A percentile compares a stretch with the other conserved stretches of the same genome.
Conservation (phyloP, 92 coral and sea anemone species). For the Zoanthus sociatus region DNA sequence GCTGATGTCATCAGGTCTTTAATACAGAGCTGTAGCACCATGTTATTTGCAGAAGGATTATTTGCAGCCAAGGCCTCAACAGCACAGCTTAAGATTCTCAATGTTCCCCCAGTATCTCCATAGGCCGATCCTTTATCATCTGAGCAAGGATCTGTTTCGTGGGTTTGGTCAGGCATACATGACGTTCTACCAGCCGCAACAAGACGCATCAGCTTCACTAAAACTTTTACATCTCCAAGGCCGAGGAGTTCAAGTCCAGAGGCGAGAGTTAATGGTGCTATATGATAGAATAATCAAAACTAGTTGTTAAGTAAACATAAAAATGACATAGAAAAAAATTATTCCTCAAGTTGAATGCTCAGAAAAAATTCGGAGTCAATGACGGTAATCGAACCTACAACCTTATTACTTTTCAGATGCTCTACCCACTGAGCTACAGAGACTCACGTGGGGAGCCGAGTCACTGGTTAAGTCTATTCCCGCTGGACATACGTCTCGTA, state of each 20-base stretch:
- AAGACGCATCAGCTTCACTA: conserved; percentile 84
- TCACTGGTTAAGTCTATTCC: too few relatives aligned
- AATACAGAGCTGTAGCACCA: conserved; percentile 76
- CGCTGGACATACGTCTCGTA: too few relatives aligned
- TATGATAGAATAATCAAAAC: not conserved
- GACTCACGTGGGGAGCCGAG: too few relatives aligned
- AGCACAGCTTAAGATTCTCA: conserved; percentile 76
- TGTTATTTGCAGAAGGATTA: conserved; percentile 75
- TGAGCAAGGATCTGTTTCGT: conserved; percentile 6
- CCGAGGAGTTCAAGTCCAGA: conserved; percentile 70
- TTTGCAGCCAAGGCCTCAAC: conserved; percentile 77
- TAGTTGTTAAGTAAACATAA: too few relatives aligned
- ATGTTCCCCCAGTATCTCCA: conserved; percentile 34
- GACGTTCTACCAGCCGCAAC: conserved; percentile 82
- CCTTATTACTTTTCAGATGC: too few relatives aligned
- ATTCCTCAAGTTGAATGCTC: too few relatives aligned
- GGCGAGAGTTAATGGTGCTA: conserved; percentile 56
- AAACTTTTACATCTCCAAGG: conserved; percentile 74
- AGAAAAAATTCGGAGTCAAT: too few relatives aligned
- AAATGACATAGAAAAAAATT: too few relatives aligned
- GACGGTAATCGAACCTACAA: too few relatives aligned
- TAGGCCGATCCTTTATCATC: conserved; percentile 41
- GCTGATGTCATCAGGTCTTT: conserved; percentile 89
- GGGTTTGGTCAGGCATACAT: conserved; percentile 27
- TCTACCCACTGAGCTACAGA: too few relatives aligned